Conservation (phyloP, 2,113 vertebrate species). For the Narcine bancroftii region DNA sequence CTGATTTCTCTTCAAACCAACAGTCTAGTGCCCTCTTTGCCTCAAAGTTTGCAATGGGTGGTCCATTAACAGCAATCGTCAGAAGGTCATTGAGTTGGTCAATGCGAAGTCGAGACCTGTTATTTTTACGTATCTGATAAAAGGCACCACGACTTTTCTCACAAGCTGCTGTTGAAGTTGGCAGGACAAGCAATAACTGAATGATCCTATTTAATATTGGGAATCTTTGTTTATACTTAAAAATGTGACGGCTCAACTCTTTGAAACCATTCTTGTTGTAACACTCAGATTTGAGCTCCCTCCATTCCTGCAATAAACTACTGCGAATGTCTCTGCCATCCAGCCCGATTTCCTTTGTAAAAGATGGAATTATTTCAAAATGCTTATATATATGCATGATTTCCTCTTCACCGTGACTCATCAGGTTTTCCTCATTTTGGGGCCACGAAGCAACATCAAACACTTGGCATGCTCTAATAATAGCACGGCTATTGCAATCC, state of each 20-base stretch:
- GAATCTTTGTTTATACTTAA: conserved; percentile 82
- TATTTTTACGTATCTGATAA: conserved; percentile 75
- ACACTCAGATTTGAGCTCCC: conserved; percentile 87
- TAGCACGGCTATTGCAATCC: conserved; percentile 70
- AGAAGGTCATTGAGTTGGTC: conserved; percentile 86
- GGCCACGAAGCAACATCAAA: conserved; percentile 83
- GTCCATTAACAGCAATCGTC: conserved; percentile 76
- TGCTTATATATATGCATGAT: conserved; percentile 81
- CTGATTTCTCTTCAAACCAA: conserved; percentile 95
- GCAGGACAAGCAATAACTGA: conserved; percentile 79
- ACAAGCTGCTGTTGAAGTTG: conserved; percentile 78
- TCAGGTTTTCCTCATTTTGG: conserved; percentile 69
- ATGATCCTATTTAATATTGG: conserved; percentile 77
- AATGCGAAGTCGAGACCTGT: conserved; percentile 74
- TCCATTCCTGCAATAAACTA: conserved; percentile 77
- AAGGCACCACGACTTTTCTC: conserved; percentile 78
- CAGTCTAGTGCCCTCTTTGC: conserved; percentile 85
- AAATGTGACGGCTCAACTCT: conserved; percentile 77
- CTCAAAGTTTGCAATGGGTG: conserved; percentile 77
- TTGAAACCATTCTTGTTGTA: conserved; percentile 82
- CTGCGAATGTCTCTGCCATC: conserved; percentile 56
- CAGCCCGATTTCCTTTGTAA: conserved; percentile 60
- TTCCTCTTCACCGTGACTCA: conserved; percentile 80
- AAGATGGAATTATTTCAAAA: conserved; percentile 67
- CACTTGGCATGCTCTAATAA: conserved; percentile 81